phyloP scores from a whole-genome alignment of 2,113 vertebrate species.

The Otolemur garnettii region DNA sequence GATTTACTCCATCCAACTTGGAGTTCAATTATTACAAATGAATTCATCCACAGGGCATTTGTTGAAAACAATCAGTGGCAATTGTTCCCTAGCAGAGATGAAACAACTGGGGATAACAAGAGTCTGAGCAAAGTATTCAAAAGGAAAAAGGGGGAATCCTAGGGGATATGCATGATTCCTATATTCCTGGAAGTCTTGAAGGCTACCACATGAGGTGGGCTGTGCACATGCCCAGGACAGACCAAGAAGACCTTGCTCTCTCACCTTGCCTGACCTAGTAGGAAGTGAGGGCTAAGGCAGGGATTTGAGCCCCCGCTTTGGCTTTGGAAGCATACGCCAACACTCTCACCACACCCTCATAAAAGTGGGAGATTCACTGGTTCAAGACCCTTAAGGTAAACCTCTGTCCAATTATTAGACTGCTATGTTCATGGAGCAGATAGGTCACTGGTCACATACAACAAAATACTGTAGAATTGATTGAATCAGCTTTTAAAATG shows the following conservation, averaged over 20 bases:
- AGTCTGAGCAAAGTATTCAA: neutral
- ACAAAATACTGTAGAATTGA: neutral
- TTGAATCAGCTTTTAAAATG: neutral
- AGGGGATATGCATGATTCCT: neutral
- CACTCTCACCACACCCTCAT: neutral
- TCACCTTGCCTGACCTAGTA: neutral
- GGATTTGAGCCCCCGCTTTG: neutral
- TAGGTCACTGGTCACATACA: neutral
- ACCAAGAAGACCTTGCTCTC: too few species aligned
- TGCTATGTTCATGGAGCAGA: neutral
- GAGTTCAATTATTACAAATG: neutral
- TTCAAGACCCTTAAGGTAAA: neutral
- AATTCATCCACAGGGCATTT: too few species aligned
- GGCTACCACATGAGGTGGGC: neutral
- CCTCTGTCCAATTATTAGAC: neutral
- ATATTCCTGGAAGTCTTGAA: neutral
- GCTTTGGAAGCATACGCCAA: neutral
- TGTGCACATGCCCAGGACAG: neutral
- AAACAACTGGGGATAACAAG: neutral
- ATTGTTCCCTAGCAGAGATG: neutral
- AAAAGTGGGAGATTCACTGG: neutral
- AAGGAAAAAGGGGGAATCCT: neutral
- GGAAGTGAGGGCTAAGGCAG: neutral
- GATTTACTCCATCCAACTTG: neutral
- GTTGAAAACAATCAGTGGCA: neutral